Percentiles rank a stretch among this genome's conserved stretches.
These are phyloP conservation scores for Eupeodes corollae DNA, from an alignment of 1,140 invertebrate species.

Conservation along the genomic window DNA sequence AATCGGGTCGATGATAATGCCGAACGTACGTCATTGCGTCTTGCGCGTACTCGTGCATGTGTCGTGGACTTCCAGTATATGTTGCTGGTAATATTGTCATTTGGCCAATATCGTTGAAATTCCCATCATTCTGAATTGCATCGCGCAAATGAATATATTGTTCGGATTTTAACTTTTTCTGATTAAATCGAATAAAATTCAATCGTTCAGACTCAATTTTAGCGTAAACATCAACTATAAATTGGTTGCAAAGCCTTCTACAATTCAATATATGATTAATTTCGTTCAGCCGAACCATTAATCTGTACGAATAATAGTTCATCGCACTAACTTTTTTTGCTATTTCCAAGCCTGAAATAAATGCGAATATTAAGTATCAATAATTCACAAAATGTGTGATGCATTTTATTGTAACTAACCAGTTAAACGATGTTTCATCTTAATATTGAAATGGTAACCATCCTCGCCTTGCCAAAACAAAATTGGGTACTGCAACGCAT, in stretches of 20 bases:
- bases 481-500: too few relatives aligned
- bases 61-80: slow-evolving; percentile 30
- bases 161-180: too few relatives aligned
- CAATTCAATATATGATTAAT: slow-evolving; percentile 10
- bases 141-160: slow-evolving; percentile 38
- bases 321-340: slow-evolving; percentile 17
- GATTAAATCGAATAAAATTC: too few relatives aligned
- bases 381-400: not conserved
- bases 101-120: slow-evolving; percentile 18
- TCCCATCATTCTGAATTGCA: slow-evolving; percentile 20
- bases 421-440: not conserved
- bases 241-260: slow-evolving; percentile 19
- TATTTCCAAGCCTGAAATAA: not conserved
- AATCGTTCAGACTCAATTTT: too few relatives aligned
- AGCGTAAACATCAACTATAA: too few relatives aligned
- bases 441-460: slow-evolving; percentile 30
- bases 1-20: slow-evolving; percentile 31
- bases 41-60: slow-evolving; percentile 38
- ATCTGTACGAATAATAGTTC: slow-evolving; percentile 19
- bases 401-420: slow-evolving; percentile 5
- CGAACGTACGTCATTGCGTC: slow-evolving; percentile 35
- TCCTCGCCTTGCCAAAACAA: slow-evolving; percentile 34
- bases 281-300: slow-evolving; percentile 12
- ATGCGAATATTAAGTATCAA: not conserved
- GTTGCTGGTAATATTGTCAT: slow-evolving; percentile 27